Conservation (phyloP, 2,888 invertebrate species). For the Elegia similella region DNA sequence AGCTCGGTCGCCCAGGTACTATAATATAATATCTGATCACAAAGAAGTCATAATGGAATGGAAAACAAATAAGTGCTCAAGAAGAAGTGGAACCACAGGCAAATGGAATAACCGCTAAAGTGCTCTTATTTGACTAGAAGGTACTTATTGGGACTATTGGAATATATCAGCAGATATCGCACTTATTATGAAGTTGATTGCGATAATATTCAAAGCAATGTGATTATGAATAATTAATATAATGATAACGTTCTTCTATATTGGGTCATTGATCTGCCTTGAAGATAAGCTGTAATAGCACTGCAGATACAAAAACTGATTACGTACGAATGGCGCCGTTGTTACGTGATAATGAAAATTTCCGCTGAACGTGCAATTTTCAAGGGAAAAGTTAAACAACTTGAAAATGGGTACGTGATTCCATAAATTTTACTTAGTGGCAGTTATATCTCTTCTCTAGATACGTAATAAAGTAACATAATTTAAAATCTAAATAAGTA, state of each 20-base stretch:
- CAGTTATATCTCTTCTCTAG: too few relatives aligned
- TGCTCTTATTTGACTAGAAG: not conserved
- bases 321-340: slow-evolving; percentile 23
- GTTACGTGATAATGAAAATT: slow-evolving; percentile 17
- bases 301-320: slow-evolving; percentile 12
- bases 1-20: too few relatives aligned
- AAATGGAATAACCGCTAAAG: slow-evolving; percentile 5
- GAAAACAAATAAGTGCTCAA: not conserved
- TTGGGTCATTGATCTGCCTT: slow-evolving; percentile 27
- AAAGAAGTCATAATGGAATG: not conserved
- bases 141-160: not conserved
- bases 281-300: slow-evolving; percentile 19
- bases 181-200: slow-evolving; percentile 5
- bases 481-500: too few relatives aligned
- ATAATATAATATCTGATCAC: too few relatives aligned
- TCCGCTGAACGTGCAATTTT: slow-evolving; percentile 8
- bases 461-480: too few relatives aligned
- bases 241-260: slow-evolving; percentile 15
- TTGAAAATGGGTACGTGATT: not conserved
- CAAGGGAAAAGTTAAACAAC: slow-evolving; percentile 17
- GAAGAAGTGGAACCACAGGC: not conserved
- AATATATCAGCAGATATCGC: not conserved
- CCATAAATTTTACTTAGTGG: not conserved
- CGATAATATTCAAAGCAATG: slow-evolving; percentile 20
- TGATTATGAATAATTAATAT: slow-evolving; percentile 19